Evolutionary conservation across 2,113 vertebrate genomes (phyloP), one percentile per base, ranked within the genome.

Genomic region (Dascyllus trimaculatus): DNA sequence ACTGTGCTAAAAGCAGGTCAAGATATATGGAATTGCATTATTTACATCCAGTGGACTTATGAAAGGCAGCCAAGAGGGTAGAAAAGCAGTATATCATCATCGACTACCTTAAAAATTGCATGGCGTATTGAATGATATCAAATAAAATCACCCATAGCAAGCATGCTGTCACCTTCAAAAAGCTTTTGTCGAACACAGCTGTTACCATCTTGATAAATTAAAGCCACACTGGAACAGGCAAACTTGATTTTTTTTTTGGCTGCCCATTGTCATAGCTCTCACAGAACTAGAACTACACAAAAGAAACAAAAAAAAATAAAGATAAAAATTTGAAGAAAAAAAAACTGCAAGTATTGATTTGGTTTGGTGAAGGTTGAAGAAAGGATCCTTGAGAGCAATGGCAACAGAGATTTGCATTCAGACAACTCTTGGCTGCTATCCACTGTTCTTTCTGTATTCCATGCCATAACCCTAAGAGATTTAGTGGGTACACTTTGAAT

Each of bases 391-490:
- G 17, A 75, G 26, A 19, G 38, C 21, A 69, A 8, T 0, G 5
- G 25, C 32, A 48, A 48, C 15, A 32, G 17, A 10, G 2, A 62
- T 74, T 64, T 54, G 9, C 46, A 58, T 64, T 61, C 26, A 69
- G 38, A 62, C 8, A 71, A 60, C 45, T 79, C 43, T 38, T 49
- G 67, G 46, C 61, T 61, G 15, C 19, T 46, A 52, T 76, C 38
- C 69, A 46, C 60, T 75, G 46, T 61, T 56, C 54, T 84, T 15
- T 68, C 63, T 73, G 48, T 62, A 29, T 51, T 48, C 26, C 10
- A 19, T 48, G 48, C 59, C 48, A 46, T 53, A 46, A 67, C 49
- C 63, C 19, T 4, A 19, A 13, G 40, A 59, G 24, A 73, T 74
- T 56, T 51, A 43, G 52, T 18, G 52, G 29, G 59, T 64, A 52